Evolutionary conservation across 2,797 vertebrate species (phyloP).

Genomic region (Halcyon chelicuti): DNA sequence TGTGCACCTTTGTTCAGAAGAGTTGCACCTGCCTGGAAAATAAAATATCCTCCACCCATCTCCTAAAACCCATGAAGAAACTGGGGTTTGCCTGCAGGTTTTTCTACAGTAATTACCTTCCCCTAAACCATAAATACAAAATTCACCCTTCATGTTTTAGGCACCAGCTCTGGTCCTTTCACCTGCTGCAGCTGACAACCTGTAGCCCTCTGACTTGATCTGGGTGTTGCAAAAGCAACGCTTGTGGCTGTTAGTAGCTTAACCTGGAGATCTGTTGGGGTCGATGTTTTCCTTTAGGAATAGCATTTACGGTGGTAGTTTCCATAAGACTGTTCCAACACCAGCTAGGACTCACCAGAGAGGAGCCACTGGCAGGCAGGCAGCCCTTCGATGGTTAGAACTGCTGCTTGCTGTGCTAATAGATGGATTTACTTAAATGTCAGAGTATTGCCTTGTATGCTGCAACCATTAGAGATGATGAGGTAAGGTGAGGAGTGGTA

Average conservation of each 20-base stretch:
- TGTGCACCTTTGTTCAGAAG: background rate
- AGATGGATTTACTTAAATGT: background rate
- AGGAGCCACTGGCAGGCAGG: background rate
- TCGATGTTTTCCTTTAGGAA: background rate
- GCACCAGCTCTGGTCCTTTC: background rate
- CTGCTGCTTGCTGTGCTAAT: background rate
- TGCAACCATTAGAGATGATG: background rate
- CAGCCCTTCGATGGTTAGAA: background rate
- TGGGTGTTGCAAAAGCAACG: background rate
- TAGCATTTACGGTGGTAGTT: background rate
- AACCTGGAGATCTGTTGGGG: background rate
- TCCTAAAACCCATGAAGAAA: background rate
- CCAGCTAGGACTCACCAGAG: background rate
- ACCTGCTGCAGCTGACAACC: background rate
- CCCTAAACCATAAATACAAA: background rate
- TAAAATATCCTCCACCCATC: background rate
- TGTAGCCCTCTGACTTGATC: background rate
- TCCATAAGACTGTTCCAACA: background rate
- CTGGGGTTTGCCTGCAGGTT: background rate
- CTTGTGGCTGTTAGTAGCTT: background rate
- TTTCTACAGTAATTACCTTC: too few species aligned
- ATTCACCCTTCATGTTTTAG: background rate
- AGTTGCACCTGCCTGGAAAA: background rate
- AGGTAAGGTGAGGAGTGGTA: background rate
- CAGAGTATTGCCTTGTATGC: background rate